Conservation (phyloP, 23 tunicate species). For the Pegea sp. region DNA sequence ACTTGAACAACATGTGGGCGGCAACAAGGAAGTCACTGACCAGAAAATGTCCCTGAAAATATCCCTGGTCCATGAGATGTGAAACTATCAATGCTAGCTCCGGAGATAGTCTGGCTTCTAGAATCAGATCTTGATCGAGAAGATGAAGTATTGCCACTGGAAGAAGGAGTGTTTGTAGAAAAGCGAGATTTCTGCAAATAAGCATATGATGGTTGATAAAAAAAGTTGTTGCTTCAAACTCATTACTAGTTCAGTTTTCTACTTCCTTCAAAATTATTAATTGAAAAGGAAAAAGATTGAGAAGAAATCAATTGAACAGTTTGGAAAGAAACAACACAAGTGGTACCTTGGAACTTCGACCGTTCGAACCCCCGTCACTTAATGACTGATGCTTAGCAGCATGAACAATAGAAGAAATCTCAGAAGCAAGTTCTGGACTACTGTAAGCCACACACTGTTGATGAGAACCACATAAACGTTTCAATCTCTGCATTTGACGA, state of each 20-base stretch:
- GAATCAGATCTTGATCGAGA: too few species aligned
- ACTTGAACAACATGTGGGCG: too few species aligned
- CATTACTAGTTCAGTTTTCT: too few species aligned
- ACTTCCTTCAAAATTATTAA: too few species aligned
- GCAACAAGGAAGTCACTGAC: slow-evolving; percentile 16
- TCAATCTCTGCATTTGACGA: slow-evolving; percentile 74
- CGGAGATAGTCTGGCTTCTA: slow-evolving; percentile 7
- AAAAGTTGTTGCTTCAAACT: too few species aligned
- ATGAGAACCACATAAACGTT: slow-evolving; percentile 81
- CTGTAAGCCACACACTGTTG: slow-evolving; percentile 97
- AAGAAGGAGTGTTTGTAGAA: neutral
- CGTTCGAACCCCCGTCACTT: neutral
- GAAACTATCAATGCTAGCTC: slow-evolving; percentile 81
- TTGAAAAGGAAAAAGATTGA: too few species aligned
- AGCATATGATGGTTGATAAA: too few species aligned
- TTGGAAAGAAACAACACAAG: too few species aligned
- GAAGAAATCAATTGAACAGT: too few species aligned
- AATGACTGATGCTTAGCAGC: slow-evolving; percentile 60
- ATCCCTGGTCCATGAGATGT: slow-evolving; percentile 97
- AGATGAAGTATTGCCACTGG: neutral
- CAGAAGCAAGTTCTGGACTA: slow-evolving; percentile 75
- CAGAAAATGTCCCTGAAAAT: slow-evolving; percentile 96
- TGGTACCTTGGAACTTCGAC: neutral
- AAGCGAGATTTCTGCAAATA: neutral
- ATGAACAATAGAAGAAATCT: slow-evolving; percentile 81